A percentile compares a stretch with the other conserved stretches of the same genome.
Evolutionary conservation across 30 jellyfish, hydroid and myxozoan genomes (phyloP).

Genomic region (Aurelia aurita complex sp. Pacific): DNA sequence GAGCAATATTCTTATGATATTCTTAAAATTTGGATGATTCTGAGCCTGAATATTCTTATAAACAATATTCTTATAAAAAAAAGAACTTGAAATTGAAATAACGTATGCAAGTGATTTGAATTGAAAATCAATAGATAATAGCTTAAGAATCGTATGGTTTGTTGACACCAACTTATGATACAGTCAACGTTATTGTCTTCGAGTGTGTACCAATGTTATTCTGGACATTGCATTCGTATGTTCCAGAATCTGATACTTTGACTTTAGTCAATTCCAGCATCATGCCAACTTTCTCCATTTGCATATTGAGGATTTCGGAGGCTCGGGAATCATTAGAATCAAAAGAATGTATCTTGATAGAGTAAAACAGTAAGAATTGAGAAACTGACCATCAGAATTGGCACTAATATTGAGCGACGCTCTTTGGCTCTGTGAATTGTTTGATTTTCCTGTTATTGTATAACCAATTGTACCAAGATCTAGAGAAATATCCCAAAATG

Average conservation of each 20-base stretch:
- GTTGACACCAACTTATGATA: neutral
- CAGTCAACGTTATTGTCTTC: slow-evolving; percentile 24
- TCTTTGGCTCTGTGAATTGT: slow-evolving; percentile 28
- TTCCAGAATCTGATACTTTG: slow-evolving; percentile 33
- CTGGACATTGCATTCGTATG: slow-evolving; percentile 41
- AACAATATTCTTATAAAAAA: no score
- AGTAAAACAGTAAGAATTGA: no score
- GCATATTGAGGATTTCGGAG: slow-evolving; percentile 15
- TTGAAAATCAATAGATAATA: neutral
- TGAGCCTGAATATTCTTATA: no score
- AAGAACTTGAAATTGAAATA: no score
- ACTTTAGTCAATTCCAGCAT: slow-evolving; percentile 30
- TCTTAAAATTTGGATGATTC: no score
- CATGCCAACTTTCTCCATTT: slow-evolving; percentile 51
- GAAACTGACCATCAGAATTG: slow-evolving; percentile 36
- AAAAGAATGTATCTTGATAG: no score
- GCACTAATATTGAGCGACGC: slow-evolving; percentile 28
- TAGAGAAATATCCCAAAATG: slow-evolving; percentile 93
- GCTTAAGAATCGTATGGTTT: no score
- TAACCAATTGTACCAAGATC: slow-evolving; percentile 86
- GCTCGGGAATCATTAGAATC: slow-evolving; percentile 17
- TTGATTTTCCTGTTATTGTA: slow-evolving; percentile 37
- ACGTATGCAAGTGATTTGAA: neutral
- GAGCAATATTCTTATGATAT: no score
- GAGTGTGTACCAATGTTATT: slow-evolving; percentile 25